These are phyloP conservation scores for Heloderma charlesbogerti DNA, from an alignment of 2,113 vertebrate species.

Conservation along the genomic window DNA sequence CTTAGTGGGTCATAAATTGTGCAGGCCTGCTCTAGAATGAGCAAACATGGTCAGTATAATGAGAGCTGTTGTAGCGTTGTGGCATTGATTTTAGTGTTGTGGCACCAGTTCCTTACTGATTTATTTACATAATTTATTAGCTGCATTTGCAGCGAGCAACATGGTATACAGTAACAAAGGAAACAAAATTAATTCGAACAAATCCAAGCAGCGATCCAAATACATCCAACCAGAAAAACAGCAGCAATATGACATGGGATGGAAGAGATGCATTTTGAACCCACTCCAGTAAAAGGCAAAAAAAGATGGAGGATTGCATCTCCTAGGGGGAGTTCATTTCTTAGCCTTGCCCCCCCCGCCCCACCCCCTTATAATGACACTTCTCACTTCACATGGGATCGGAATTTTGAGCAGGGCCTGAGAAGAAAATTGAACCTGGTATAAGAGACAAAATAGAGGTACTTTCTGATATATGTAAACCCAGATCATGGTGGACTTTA, in stretches of 20 bases:
- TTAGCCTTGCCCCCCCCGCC: no score
- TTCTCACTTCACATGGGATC: not conserved
- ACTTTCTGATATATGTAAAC: not conserved
- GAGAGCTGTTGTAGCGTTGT: not conserved
- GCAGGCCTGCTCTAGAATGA: not conserved
- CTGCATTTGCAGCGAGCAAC: not conserved
- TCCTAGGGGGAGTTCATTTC: not conserved
- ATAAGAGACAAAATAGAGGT: not conserved
- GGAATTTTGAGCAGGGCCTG: not conserved
- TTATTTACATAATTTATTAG: not conserved
- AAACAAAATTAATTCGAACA: not conserved
- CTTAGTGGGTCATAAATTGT: not conserved
- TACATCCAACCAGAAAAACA: not conserved
- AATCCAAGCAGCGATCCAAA: not conserved
- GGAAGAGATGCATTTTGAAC: not conserved
- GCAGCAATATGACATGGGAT: not conserved
- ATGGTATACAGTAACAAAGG: not conserved
- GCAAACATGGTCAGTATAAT: not conserved
- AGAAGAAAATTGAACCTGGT: not conserved
- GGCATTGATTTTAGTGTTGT: no score
- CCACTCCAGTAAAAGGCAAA: not conserved
- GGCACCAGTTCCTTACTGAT: not conserved
- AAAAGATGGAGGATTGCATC: not conserved
- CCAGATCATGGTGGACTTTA: not conserved
- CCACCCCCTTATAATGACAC: not conserved